A percentile compares a stretch with the other conserved stretches of the same genome.
Evolutionary conservation across 1,140 invertebrate species (phyloP).

Genomic region (Pseudomyrmex sp.): DNA sequence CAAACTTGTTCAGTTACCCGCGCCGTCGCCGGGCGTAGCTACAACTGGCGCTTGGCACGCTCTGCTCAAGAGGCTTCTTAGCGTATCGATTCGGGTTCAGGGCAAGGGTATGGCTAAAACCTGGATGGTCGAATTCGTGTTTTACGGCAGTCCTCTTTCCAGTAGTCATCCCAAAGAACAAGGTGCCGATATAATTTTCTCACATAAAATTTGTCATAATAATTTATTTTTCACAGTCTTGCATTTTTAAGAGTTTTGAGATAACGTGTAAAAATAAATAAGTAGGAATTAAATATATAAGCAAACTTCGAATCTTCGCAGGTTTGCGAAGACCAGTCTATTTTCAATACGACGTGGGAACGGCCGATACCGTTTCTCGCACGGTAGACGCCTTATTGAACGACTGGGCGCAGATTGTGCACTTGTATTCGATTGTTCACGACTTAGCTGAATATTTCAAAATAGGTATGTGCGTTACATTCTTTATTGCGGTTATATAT

Average conservation of each 20-base stretch:
- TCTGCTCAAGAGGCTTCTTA: slow-evolving; percentile 92
- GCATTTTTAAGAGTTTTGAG: slow-evolving; percentile 3
- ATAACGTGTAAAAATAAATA: slow-evolving; percentile 26
- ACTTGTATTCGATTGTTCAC: slow-evolving; percentile 93
- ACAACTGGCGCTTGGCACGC: slow-evolving; percentile 86
- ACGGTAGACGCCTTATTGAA: slow-evolving; percentile 94
- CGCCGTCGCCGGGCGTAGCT: slow-evolving; percentile 84
- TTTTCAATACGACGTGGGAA: slow-evolving; percentile 94
- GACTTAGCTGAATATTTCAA: slow-evolving; percentile 91
- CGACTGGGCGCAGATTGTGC: slow-evolving; percentile 96
- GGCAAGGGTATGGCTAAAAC: slow-evolving; percentile 89
- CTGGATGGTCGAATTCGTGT: slow-evolving; percentile 96
- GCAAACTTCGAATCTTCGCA: slow-evolving; percentile 64
- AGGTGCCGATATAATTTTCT: slow-evolving; percentile 83
- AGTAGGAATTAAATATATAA: neutral
- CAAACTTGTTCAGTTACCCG: slow-evolving; percentile 92
- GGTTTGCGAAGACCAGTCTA: slow-evolving; percentile 93
- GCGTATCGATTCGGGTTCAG: slow-evolving; percentile 94
- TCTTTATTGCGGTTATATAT: neutral
- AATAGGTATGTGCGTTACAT: slow-evolving; percentile 82
- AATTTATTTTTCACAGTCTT: slow-evolving; percentile 27
- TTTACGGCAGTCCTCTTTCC: slow-evolving; percentile 93
- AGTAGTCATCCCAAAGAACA: slow-evolving; percentile 94
- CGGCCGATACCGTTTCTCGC: slow-evolving; percentile 89
- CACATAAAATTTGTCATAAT: slow-evolving; percentile 7